Percentiles rank a stretch among this genome's conserved stretches.
These are phyloP conservation scores for Allobates femoralis DNA, from an alignment of 2,797 vertebrate species.

Conservation along the genomic window DNA sequence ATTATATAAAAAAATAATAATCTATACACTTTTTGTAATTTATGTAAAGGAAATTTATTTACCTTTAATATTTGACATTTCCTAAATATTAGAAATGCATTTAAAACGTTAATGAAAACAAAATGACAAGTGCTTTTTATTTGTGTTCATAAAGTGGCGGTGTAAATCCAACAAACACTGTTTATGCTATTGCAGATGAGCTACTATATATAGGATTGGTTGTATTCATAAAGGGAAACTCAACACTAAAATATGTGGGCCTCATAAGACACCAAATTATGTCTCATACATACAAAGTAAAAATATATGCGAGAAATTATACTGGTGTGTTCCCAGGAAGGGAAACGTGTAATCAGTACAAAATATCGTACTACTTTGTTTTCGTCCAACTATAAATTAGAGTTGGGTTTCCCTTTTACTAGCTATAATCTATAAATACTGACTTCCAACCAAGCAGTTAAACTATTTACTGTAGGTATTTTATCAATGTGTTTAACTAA, in stretches of 20 bases:
- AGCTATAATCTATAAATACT: constrained; percentile 47
- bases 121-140: constrained; percentile 57
- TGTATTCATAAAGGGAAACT: constrained; percentile 51
- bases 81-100: constrained; percentile 52
- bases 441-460: constrained; percentile 67
- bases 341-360: neutral
- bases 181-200: constrained; percentile 78
- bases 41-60: constrained; percentile 56
- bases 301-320: neutral
- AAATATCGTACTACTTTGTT: neutral
- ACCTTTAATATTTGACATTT: constrained; percentile 48
- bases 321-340: too few species aligned
- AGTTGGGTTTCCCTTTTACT: constrained; percentile 23
- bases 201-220: constrained; percentile 69
- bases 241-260: neutral
- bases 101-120: constrained; percentile 51
- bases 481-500: constrained; percentile 71
- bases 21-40: neutral
- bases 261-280: neutral
- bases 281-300: neutral
- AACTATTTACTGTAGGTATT: constrained; percentile 70
- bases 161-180: constrained; percentile 68
- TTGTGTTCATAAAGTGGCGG: constrained; percentile 65
- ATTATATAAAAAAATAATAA: constrained; percentile 6
- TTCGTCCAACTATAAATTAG: neutral